Evolutionary conservation across 2,888 invertebrate genomes (phyloP).

Genomic region (Lathronympha strigana): DNA sequence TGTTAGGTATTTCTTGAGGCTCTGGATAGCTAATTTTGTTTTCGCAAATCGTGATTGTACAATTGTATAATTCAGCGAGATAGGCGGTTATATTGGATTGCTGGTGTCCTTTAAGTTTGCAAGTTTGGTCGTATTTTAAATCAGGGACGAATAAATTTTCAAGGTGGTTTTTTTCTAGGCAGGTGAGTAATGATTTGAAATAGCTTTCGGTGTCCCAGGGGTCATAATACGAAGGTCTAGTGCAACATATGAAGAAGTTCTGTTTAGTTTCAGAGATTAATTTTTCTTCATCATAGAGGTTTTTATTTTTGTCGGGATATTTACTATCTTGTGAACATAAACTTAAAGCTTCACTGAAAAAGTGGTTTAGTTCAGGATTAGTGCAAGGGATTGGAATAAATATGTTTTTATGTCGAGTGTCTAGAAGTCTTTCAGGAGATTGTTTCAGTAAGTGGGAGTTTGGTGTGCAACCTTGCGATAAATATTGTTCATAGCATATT

Average conservation of each 20-base stretch:
- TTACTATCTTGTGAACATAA: neutral
- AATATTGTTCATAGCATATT: neutral
- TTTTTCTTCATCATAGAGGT: neutral
- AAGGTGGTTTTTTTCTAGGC: neutral
- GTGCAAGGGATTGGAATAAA: neutral
- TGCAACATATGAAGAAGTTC: neutral
- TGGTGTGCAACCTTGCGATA: neutral
- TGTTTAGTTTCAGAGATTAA: neutral
- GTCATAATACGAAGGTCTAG: constrained; percentile 9
- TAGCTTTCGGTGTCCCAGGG: constrained; percentile 3
- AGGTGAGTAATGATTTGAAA: neutral
- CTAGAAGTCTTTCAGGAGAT: constrained; percentile 1
- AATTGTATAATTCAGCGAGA: neutral
- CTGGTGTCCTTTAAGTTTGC: neutral
- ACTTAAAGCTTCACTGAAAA: constrained; percentile 2
- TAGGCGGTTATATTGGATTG: neutral
- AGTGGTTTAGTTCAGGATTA: neutral
- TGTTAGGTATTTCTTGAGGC: neutral
- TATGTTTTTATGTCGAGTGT: constrained; percentile 1
- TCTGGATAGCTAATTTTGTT: neutral
- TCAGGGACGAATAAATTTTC: neutral
- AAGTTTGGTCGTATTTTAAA: neutral
- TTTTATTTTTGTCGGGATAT: neutral
- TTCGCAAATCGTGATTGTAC: neutral
- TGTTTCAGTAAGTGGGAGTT: neutral